Base-by-base conservation (phyloP, 2,113 vertebrate species). In the Ctenodactylus gundi region DNA sequence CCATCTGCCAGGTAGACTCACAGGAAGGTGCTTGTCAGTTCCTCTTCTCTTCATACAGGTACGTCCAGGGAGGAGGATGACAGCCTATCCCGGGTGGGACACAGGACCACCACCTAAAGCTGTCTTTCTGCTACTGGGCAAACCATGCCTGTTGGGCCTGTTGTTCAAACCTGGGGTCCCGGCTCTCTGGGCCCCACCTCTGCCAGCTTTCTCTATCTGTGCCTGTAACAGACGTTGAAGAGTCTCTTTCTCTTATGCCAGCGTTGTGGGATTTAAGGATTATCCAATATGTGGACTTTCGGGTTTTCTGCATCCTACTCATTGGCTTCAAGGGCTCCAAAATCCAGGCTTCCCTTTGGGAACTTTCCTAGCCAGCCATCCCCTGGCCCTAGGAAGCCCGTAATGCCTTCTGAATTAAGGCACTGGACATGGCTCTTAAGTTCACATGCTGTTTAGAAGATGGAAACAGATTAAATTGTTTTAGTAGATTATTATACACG, bases 61-160 rank as follows among this genome's bases (percentile, higher is more conserved):
- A 10, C 6, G 27, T 31, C 46, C 17, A 10, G 27, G 25, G 18
- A 78, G 4, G 4, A 25, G 60, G 86, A 64, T n/a, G 44, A 23
- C 7, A 58, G 15, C 29, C 44, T 4, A 2, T 31, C 29, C 41
- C n/a, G n/a, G n/a, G n/a, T n/a, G n/a, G n/a, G n/a, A n/a, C n/a
- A n/a, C n/a, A n/a, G n/a, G n/a, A n/a, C 15, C 36, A 20, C 31
- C 5, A 3, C 1, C 1, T 17, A 41, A 23, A 21, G 44, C 27
- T 75, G 11, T 23, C 89, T 6, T 55, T 53, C 46, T 90, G 82
- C 21, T 29, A 0, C 57, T 36, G 36, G 51, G 78, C 60, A 20
- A 78, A 25, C 41, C 67, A 17, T 17, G 3, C 53, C 68, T 77
- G 25, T 21, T 53, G n/a, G 21, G 49, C 20, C 21, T 46, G 6